Conservation (phyloP, 2,888 invertebrate genomes). For the Protophormia terraenovae region DNA sequence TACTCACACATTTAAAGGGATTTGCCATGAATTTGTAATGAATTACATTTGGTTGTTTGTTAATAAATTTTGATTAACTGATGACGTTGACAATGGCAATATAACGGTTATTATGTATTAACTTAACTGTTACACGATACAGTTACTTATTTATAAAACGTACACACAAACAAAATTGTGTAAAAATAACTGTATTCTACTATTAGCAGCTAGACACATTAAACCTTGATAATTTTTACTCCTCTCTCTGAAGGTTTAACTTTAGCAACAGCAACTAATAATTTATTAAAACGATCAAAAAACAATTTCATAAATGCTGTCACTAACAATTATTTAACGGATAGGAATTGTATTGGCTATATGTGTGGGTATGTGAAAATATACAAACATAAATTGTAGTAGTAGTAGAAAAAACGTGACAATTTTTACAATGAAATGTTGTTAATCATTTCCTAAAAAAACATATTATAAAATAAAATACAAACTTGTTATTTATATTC, state of each 20-base stretch:
- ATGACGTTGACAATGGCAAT: slow-evolving; percentile 7
- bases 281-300: slow-evolving; percentile 53
- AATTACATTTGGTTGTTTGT: not conserved
- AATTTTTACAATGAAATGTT: slow-evolving; percentile 20
- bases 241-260: not conserved
- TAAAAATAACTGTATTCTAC: not conserved
- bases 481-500: not conserved
- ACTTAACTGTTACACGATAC: slow-evolving; percentile 6
- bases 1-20: not conserved
- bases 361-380: not conserved
- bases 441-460: slow-evolving; percentile 20
- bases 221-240: not conserved
- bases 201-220: not conserved
- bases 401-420: slow-evolving; percentile 45
- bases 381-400: not conserved
- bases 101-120: slow-evolving; percentile 43
- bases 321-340: slow-evolving; percentile 30
- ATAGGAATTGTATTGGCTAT: not conserved
- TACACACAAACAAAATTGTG: not conserved
- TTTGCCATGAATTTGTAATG: slow-evolving; percentile 9
- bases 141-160: not conserved
- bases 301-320: slow-evolving; percentile 52
- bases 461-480: slow-evolving; percentile 7
- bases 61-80: slow-evolving; percentile 56
- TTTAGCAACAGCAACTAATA: slow-evolving; percentile 19